Percentiles rank a stretch among this genome's conserved stretches.
These are phyloP conservation scores for Zootermopsis nevadensis DNA, from an alignment of 2,888 invertebrate species.

Conservation along the genomic window DNA sequence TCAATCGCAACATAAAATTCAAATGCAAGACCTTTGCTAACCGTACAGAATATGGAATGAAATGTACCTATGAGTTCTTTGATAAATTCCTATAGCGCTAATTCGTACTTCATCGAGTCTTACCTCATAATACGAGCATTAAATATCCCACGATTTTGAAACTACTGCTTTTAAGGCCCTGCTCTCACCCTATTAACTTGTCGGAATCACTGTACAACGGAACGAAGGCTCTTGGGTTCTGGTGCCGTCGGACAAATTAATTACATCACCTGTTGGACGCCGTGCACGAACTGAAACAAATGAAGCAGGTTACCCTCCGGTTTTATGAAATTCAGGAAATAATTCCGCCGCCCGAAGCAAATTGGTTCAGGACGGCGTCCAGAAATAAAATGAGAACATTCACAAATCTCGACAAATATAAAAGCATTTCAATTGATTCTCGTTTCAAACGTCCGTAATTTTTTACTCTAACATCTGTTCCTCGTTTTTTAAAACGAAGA, in stretches of 20 bases:
- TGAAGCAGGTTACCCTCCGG: too few species aligned
- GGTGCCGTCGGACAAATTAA: neutral
- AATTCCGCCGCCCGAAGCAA: too few species aligned
- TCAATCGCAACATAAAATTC: neutral
- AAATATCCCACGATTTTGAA: neutral
- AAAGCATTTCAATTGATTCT: too few species aligned
- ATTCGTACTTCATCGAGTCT: neutral
- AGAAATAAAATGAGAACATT: too few species aligned
- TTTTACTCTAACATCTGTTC: too few species aligned
- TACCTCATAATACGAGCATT: neutral
- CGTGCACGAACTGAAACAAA: too few species aligned
- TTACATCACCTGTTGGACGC: neutral
- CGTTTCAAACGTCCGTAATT: too few species aligned
- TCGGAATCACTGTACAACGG: neutral
- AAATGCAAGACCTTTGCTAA: neutral
- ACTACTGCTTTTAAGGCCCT: neutral
- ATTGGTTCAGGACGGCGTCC: too few species aligned
- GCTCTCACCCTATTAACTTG: neutral
- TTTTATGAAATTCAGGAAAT: too few species aligned
- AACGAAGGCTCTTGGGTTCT: neutral
- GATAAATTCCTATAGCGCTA: neutral
- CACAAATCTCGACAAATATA: too few species aligned
- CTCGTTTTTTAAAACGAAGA: too few species aligned
- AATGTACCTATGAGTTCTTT: neutral
- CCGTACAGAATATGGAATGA: neutral